Conservation (phyloP, 2,888 invertebrate species). For the Idaea biselata region DNA sequence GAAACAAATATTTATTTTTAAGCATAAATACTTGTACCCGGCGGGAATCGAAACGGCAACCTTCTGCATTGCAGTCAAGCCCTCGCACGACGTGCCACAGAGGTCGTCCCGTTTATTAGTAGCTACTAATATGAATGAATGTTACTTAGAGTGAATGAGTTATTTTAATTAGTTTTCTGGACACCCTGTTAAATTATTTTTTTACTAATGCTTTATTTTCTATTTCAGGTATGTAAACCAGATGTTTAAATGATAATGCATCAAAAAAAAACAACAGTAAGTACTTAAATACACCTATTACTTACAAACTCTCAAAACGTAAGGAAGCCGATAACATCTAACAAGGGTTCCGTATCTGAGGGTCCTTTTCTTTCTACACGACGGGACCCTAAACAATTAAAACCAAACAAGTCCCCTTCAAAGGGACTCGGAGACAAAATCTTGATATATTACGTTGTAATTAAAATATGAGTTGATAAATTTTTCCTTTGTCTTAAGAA, state of each 20-base stretch:
- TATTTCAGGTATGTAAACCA: neutral
- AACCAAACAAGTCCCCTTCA: neutral
- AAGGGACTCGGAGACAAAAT: constrained; percentile 6
- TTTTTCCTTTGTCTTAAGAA: too few relatives aligned
- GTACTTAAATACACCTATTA: neutral
- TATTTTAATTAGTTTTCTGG: neutral
- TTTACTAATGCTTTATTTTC: neutral
- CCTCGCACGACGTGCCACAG: too few relatives aligned
- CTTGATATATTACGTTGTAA: constrained; percentile 28
- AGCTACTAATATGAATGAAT: neutral
- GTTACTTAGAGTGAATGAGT: neutral
- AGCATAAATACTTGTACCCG: too few relatives aligned
- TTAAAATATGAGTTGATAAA: constrained; percentile 43
- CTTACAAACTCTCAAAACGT: neutral
- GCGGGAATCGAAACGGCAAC: too few relatives aligned
- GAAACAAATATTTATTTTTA: too few relatives aligned
- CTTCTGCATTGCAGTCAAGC: too few relatives aligned
- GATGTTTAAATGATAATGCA: neutral
- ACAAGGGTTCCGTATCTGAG: neutral
- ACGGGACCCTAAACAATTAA: neutral
- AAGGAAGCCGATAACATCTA: neutral
- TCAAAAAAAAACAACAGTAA: neutral
- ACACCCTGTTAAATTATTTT: neutral
- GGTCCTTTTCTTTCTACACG: neutral
- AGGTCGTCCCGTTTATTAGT: too few relatives aligned